Evolutionary conservation across 2,797 vertebrate species (phyloP).

Genomic region (Spinus olivaceus): DNA sequence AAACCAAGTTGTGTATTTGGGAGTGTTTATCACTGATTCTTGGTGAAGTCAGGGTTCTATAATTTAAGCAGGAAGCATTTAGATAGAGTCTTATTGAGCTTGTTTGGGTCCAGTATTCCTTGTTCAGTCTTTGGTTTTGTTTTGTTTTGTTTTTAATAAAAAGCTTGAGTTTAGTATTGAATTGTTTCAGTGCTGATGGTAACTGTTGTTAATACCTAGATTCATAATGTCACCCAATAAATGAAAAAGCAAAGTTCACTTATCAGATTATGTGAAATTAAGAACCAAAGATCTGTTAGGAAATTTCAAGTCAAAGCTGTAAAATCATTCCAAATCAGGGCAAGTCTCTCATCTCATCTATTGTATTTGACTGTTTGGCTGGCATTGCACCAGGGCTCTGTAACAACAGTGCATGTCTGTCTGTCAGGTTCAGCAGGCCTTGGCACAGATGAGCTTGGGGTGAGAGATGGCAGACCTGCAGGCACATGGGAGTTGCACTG

Average conservation of each 20-base stretch:
- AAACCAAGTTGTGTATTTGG: background rate
- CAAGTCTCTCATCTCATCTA: background rate
- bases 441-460: background rate
- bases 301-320: background rate
- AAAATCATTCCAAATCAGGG: background rate
- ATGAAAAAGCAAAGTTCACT: background rate
- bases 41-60: background rate
- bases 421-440: background rate
- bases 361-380: background rate
- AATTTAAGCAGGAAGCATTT: background rate
- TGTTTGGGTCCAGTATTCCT: background rate
- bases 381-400: background rate
- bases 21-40: background rate
- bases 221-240: background rate
- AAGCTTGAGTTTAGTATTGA: background rate
- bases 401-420: accelerated
- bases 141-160: background rate
- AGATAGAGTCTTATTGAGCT: background rate
- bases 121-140: background rate
- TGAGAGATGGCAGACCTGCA: background rate
- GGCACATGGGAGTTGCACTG: background rate
- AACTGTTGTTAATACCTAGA: background rate
- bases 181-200: background rate
- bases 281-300: background rate
- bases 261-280: background rate